Conservation (phyloP, 2,797 vertebrate species). For the Falco cherrug region DNA sequence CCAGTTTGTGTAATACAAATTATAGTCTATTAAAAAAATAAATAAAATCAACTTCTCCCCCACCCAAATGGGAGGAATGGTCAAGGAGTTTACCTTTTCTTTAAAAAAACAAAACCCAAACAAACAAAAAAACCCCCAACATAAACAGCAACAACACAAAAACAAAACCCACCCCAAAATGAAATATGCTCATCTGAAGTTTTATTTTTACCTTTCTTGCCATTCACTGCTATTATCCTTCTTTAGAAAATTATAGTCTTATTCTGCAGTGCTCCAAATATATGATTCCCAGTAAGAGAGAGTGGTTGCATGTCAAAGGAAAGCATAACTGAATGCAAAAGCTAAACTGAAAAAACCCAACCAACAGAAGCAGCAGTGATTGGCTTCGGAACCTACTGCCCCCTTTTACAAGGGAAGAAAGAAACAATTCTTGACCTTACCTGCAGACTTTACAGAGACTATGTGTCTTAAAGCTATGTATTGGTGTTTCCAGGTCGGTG, state of each 20-base stretch:
- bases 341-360: not conserved
- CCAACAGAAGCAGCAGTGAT: not conserved
- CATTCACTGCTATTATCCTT: not conserved
- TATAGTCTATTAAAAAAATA: not conserved
- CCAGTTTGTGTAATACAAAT: not conserved
- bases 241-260: not conserved
- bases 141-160: no score
- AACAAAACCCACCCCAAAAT: no score
- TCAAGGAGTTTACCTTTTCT: not conserved
- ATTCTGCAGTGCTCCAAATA: not conserved
- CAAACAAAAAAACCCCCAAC: not conserved
- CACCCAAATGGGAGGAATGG: not conserved
- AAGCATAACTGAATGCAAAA: not conserved
- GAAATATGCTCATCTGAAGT: not conserved
- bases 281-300: not conserved
- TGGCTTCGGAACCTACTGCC: not conserved
- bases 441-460: not conserved
- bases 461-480: not conserved
- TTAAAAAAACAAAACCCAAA: not conserved
- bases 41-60: not conserved
- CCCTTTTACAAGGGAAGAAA: not conserved
- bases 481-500: constrained; percentile 85
- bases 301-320: not conserved
- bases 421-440: not conserved
- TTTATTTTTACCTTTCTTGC: not conserved